These are phyloP conservation scores for Florisuga fusca DNA, from an alignment of 2,797 vertebrate genomes.

Conservation along the genomic window DNA sequence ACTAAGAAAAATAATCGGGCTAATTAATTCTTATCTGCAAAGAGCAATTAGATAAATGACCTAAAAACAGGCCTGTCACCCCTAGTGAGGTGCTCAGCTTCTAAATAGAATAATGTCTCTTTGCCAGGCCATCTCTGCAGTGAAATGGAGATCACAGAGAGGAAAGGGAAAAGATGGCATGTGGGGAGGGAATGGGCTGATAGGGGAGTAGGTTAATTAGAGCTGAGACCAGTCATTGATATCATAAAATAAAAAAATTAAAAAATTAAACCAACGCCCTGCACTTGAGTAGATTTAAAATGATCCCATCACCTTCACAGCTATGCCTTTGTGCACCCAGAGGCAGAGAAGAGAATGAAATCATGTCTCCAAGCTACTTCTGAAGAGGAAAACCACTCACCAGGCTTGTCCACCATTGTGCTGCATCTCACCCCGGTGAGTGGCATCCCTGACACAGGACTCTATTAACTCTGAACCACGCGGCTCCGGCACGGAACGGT, in stretches of 20 bases:
- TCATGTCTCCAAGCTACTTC: conserved; percentile 13
- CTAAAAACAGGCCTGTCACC: conserved; percentile 91
- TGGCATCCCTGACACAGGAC: not conserved
- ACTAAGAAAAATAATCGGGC: conserved; percentile 95
- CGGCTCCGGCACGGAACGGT: accelerated
- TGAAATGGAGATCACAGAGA: conserved; percentile 80
- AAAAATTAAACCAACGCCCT: conserved; percentile 47
- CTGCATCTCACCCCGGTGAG: not conserved
- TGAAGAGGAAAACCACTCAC: not conserved
- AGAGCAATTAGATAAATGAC: conserved; percentile 97
- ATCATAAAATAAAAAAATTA: not conserved
- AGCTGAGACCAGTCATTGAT: conserved; percentile 79
- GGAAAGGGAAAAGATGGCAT: conserved; percentile 71
- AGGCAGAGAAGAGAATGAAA: not conserved
- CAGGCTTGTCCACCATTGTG: not conserved
- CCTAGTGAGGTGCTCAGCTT: conserved; percentile 87
- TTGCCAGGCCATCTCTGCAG: conserved; percentile 81
- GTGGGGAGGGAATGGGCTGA: conserved; percentile 56
- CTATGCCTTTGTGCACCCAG: not conserved
- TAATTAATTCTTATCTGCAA: conserved; percentile 99
- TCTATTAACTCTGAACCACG: not conserved
- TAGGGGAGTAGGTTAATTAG: conserved; percentile 90
- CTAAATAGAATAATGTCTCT: conserved; percentile 87
- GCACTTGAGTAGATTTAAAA: conserved; percentile 1
- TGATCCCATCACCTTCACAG: conserved; percentile 38